Evolutionary conservation across 2,113 vertebrate species (phyloP).

Genomic region (Chrysemys picta): DNA sequence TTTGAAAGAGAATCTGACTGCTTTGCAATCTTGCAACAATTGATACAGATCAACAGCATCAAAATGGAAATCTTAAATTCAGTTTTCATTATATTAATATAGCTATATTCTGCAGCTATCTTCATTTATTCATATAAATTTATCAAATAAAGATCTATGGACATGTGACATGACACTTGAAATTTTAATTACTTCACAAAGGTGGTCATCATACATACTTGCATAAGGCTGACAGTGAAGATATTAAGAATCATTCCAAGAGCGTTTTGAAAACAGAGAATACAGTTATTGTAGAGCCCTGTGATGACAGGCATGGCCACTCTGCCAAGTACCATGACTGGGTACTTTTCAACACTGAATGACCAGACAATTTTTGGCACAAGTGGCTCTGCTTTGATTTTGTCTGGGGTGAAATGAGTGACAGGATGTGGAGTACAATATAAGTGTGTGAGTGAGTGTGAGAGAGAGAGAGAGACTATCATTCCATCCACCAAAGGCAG

Average conservation of each 20-base stretch:
- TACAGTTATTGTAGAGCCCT: fast-evolving
- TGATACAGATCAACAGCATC: constrained; percentile 17
- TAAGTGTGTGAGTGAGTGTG: fast-evolving
- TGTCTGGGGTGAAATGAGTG: not conserved
- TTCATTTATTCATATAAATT: not conserved
- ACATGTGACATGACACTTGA: constrained; percentile 40
- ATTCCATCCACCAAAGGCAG: not conserved
- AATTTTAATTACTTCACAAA: constrained; percentile 23
- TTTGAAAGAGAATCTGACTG: not conserved
- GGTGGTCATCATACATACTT: constrained; percentile 12
- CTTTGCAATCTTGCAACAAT: not conserved
- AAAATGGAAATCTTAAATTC: not conserved
- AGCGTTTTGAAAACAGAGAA: not conserved
- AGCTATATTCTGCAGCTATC: constrained; percentile 38
- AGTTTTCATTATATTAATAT: constrained; percentile 25
- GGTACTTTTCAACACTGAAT: not conserved
- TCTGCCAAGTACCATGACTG: fast-evolving
- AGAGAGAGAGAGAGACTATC: fast-evolving
- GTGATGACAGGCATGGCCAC: not conserved
- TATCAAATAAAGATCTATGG: constrained; percentile 55
- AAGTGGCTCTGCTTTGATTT: fast-evolving
- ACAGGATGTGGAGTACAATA: not conserved
- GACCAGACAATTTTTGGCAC: not conserved
- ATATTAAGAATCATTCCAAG: not conserved
- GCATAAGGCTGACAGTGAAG: not conserved